Base-by-base conservation (phyloP, 1,140 invertebrate genomes). In the Pectinophora gossypiella region DNA sequence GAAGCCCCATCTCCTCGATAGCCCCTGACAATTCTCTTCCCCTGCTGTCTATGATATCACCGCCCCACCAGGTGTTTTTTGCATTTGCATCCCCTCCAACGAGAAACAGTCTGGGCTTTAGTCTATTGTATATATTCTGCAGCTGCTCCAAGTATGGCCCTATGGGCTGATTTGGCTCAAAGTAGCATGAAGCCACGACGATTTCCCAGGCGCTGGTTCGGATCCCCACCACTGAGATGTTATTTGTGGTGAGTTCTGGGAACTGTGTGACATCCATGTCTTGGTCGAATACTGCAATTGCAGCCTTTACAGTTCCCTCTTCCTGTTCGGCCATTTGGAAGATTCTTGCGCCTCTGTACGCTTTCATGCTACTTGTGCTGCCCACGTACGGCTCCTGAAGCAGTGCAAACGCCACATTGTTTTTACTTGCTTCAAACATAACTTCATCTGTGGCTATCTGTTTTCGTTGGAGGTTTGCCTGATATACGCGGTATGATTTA, bases 71-170 rank as follows among this genome's bases (percentile, higher is more conserved):
- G n/a, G n/a, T n/a, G n/a, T n/a, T n/a, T n/a, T n/a, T n/a, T n/a
- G n/a, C n/a, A n/a, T 69, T 69, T 0, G 21, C 19, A 20, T 66
- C 63, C 1, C 63, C 63, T 5, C 67, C 57, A 1, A 60, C 23
- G 1, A 59, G 12, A 7, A 56, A 0, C 5, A 12, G 42, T 35
- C n/a, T 45, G 1, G 23, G n/a, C n/a, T 21, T 27, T 1, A 20
- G 10, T 19, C 45, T 3, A 0, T n/a, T 4, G 12, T 13, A 3
- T 0, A 53, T 45, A n/a, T 22, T 35, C 4, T 38, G 20, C 1
- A 61, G n/a, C 0, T 57, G 43, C 7, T 53, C 51, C 0, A 56
- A 16, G 23, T 54, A 56, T 19, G 46, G 22, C 22, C 4, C 10
- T 23, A 23, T 23, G 4, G 22, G 22, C 10, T 23, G 22, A 5